Evolutionary conservation across 2,797 vertebrate genomes (phyloP).

Genomic region (Scyliorhinus canicula): DNA sequence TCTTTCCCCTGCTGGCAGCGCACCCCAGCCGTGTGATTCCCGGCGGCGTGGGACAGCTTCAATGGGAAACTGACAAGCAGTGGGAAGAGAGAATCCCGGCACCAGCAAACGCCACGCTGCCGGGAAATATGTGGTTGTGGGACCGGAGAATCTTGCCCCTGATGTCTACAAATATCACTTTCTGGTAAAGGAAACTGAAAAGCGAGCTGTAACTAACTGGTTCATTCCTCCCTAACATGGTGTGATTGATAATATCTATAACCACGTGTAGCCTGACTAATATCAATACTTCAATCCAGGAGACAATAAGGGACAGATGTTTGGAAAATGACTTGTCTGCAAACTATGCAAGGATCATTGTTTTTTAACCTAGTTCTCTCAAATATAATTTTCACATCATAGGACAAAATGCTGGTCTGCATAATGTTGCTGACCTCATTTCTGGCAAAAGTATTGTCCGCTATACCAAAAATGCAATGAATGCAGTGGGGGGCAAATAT

Average conservation of each 20-base stretch:
- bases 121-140: too few relatives aligned
- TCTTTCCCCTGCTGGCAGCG: too few relatives aligned
- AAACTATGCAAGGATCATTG: background rate
- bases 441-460: background rate
- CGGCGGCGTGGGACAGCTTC: too few relatives aligned
- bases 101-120: too few relatives aligned
- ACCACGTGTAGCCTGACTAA: background rate
- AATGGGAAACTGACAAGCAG: too few relatives aligned
- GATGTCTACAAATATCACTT: background rate
- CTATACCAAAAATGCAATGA: background rate
- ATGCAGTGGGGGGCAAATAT: background rate
- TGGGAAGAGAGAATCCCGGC: too few relatives aligned
- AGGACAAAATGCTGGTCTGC: too few relatives aligned
- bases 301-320: background rate
- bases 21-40: too few relatives aligned
- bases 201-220: background rate
- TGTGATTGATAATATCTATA: background rate
- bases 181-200: background rate
- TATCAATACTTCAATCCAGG: background rate
- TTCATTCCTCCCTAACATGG: background rate
- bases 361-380: background rate
- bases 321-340: background rate
- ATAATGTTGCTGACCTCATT: background rate
- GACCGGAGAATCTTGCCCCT: too few relatives aligned
- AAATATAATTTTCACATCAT: background rate